A percentile compares a stretch with the other conserved stretches of the same genome.
These are phyloP conservation scores for Pemphigus obesinymphae DNA, from an alignment of 1,140 invertebrate species.

Conservation along the genomic window DNA sequence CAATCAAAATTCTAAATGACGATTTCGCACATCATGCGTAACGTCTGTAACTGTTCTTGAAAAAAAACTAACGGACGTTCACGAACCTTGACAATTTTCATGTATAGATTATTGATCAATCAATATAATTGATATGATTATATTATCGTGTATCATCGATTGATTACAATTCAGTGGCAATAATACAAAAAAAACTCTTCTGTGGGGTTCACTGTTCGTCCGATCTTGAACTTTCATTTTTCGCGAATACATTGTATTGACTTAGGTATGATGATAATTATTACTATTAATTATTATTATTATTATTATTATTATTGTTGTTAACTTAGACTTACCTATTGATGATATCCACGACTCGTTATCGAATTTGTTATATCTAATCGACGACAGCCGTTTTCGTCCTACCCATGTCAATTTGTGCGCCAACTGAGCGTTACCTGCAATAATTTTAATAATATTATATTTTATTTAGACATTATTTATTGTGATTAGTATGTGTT, in stretches of 20 bases:
- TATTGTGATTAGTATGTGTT: background rate
- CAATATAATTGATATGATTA: background rate
- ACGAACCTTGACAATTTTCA: background rate
- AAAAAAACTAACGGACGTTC: background rate
- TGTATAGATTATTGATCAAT: too few relatives aligned
- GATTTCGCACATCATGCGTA: conserved; percentile 4
- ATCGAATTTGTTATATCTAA: conserved; percentile 39
- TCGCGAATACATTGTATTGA: conserved; percentile 24
- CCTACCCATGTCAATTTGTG: conserved; percentile 40
- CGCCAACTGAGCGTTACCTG: conserved; percentile 27
- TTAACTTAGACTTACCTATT: conserved; percentile 22
- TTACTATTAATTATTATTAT: background rate
- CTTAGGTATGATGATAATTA: background rate
- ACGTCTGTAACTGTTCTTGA: conserved; percentile 31
- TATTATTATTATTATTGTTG: conserved; percentile 6
- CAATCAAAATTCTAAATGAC: conserved; percentile 41
- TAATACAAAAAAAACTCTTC: background rate
- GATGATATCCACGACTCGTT: conserved; percentile 17
- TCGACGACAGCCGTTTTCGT: conserved; percentile 30
- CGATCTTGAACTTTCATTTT: conserved; percentile 34
- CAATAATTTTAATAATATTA: conserved; percentile 28
- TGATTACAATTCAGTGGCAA: background rate
- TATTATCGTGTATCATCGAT: background rate
- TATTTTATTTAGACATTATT: conserved; percentile 28
- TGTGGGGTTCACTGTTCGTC: background rate